Evolutionary conservation across 1,140 invertebrate genomes (phyloP).

Genomic region (Polyergus mexicanus): DNA sequence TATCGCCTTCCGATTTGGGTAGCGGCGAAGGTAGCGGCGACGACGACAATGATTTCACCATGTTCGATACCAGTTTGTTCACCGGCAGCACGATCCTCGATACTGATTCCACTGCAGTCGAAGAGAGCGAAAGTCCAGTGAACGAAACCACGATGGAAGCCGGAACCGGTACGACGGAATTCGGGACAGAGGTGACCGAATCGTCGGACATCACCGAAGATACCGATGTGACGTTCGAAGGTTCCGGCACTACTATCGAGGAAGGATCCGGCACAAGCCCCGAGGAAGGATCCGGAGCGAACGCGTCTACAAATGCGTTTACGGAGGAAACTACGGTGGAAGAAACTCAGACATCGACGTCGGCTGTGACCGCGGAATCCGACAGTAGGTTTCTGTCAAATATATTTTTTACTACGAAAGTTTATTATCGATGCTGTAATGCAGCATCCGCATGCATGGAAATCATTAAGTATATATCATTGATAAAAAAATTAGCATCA

Average conservation of each 20-base stretch:
- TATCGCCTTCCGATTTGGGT: conserved; percentile 74
- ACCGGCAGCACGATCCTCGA: neutral
- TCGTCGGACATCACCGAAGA: conserved; percentile 57
- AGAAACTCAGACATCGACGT: conserved; percentile 37
- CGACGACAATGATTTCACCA: conserved; percentile 65
- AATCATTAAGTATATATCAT: neutral
- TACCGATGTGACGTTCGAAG: conserved; percentile 31
- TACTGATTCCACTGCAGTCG: conserved; percentile 62
- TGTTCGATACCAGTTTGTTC: conserved; percentile 52
- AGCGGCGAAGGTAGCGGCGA: conserved; percentile 77
- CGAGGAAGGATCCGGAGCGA: conserved; percentile 41
- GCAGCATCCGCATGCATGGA: neutral
- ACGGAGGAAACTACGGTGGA: conserved; percentile 32
- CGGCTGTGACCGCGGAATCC: conserved; percentile 23
- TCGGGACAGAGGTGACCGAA: conserved; percentile 53
- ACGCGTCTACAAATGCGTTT: neutral
- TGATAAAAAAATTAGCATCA: neutral
- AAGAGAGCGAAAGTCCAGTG: conserved; percentile 80
- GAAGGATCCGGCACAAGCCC: conserved; percentile 38
- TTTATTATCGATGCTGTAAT: no score
- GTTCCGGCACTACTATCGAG: conserved; percentile 43
- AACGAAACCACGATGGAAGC: conserved; percentile 65
- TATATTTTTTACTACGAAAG: neutral
- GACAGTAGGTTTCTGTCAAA: conserved; percentile 4
- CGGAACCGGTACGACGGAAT: conserved; percentile 46